Evolutionary conservation across 2,888 invertebrate genomes (phyloP), one percentile per base, ranked within the genome.

Genomic region (Notodonta ziczac): DNA sequence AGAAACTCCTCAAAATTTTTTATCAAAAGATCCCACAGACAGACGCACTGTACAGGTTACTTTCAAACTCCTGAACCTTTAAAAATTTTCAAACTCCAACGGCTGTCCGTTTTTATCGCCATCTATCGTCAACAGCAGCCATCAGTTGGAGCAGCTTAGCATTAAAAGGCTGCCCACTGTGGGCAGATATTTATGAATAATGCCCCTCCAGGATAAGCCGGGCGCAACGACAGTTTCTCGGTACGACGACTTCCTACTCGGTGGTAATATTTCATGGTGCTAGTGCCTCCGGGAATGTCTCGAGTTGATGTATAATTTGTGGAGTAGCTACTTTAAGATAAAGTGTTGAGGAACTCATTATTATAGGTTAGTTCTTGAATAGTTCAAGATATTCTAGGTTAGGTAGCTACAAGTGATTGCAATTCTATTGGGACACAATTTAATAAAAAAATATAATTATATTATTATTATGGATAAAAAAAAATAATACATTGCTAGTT

Each of bases 61-160:
- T 35, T 35, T 35, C 1, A 35, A 35, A 35, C 35, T 6, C 2
- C 1, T 24, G 24, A 24, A 35, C 5, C 35, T 4, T 35, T 7
- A 35, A 35, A 35, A 4, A 35, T 3, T 2, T 42, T 42, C 42
- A 42, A 46, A 13, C 13, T n/a, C 24, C 46, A 5, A 46, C 46
- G 46, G 3, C 46, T 5, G 46, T 46, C 2, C 46, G n/a, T 46
- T 46, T 46, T 5, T 13, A 46, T 13, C 1, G 46, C 46, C 10
- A 46, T n/a, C 46, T 46, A 4, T 53, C 82, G 83, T 81, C 74
- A 83, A 88, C 84, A 86, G 86, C 81, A 69, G 66, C 83, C 78
- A 88, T 88, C 85, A 67, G 77, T 88, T 85, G 86, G 77, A 77
- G 63, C 69, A 85, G 89, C 89, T 90, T 89, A 89, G 78, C 87